Base-by-base conservation (phyloP, 2,113 vertebrate genomes). In the Passer montanus region DNA sequence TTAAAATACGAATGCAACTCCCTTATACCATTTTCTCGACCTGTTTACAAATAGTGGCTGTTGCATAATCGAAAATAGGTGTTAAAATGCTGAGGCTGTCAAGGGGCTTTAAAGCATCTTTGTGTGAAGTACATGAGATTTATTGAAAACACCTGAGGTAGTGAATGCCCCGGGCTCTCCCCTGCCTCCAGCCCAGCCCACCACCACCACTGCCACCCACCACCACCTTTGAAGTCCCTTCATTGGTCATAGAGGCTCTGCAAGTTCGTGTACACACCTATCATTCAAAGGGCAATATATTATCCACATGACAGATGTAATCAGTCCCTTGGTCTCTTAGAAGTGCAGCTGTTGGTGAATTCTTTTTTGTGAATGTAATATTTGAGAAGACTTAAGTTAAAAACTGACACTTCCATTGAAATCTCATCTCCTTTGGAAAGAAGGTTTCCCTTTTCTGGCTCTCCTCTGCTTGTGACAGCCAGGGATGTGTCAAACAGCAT, bases 351-450 rank as follows among this genome's bases (percentile, higher is more conserved):
- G 97, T 95, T 95, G 95, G 95, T 94, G 93, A 97, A 97, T 97
- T 97, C 96, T 97, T 98, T 96, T 96, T 98, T 97, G 96, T 92
- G 96, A 91, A 95, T 98, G 97, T 98, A 97, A 98, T 98, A 97
- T 93, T 97, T 84, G 91, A 94, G 96, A 96, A 95, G 96, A 97
- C 97, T 97, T 96, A 87, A 96, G 91, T 97, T 96, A 97, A 97
- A 97, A 97, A 95, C 97, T 95, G 97, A 97, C 97, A 97, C 95
- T 97, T 97, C 96, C 95, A 95, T 96, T 97, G 97, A 97, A 96
- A 97, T 95, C 96, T 93, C 95, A 96, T 97, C 96, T 97, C 91
- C 89, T 95, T 85, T 97, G 96, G 97, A 94, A 97, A 96, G 93
- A 94, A 96, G 95, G 95, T 93, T 94, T 94, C 89, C 82, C 78